These are phyloP conservation scores for Scopus umbretta DNA, from an alignment of 2,113 vertebrate genomes.

Conservation along the genomic window DNA sequence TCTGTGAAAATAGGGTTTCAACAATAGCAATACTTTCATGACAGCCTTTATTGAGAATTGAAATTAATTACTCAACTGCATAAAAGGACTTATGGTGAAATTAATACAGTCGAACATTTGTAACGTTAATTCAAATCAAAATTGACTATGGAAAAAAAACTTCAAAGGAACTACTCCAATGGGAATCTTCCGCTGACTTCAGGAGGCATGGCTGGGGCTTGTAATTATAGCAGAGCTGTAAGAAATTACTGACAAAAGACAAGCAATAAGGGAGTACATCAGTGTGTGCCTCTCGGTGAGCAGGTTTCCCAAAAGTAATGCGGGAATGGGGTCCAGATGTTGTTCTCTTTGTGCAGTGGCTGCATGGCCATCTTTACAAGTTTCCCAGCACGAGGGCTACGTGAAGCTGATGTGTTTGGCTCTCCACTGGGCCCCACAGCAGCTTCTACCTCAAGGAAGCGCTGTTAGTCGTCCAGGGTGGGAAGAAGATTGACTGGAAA, in stretches of 20 bases:
- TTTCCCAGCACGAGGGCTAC: background rate
- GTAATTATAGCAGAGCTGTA: background rate
- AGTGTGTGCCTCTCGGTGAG: background rate
- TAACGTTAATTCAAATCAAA: background rate
- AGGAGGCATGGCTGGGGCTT: background rate
- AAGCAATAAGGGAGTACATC: background rate
- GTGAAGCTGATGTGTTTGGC: background rate
- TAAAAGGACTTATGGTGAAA: background rate
- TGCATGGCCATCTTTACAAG: background rate
- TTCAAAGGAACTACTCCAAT: background rate
- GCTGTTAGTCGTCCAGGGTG: background rate
- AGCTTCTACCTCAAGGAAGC: background rate
- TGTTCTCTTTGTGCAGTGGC: background rate
- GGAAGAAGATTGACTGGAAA: background rate
- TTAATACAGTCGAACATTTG: background rate
- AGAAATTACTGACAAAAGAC: background rate
- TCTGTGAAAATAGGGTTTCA: background rate
- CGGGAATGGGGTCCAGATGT: background rate
- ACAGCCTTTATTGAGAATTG: background rate
- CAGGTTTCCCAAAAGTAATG: background rate
- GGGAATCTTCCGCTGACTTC: background rate
- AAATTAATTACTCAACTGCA: constrained; percentile 29
- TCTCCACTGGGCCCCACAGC: background rate
- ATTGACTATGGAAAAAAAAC: background rate
- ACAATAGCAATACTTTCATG: background rate